phyloP scores from a whole-genome alignment of 2,113 vertebrate species.

The Tiliqua scincoides region DNA sequence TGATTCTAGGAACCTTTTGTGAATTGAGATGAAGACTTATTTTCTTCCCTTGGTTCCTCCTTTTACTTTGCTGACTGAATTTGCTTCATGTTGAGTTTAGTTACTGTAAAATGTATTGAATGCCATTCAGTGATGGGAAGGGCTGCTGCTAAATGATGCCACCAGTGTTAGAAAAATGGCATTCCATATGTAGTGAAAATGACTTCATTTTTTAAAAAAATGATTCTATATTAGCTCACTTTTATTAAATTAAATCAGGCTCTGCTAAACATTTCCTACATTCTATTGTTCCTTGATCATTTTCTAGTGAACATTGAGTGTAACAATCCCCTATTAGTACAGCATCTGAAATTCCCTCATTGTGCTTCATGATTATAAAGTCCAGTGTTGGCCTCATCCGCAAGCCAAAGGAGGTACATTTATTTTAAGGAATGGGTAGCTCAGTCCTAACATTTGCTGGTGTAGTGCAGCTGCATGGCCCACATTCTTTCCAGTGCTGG shows the following conservation, averaged over 20 bases:
- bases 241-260: not conserved
- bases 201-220: not conserved
- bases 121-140: not conserved
- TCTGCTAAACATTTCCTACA: not conserved
- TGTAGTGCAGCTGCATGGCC: too few relatives aligned
- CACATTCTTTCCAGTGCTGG: too few relatives aligned
- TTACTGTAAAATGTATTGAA: not conserved
- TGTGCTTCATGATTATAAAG: not conserved
- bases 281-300: not conserved
- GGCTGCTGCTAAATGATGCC: not conserved
- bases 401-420: not conserved
- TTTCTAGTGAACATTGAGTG: not conserved
- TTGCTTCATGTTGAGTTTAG: not conserved
- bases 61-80: not conserved
- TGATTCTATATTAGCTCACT: not conserved
- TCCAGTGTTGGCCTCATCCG: not conserved
- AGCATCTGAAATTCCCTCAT: not conserved
- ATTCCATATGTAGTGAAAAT: not conserved
- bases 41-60: not conserved
- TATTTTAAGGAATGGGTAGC: not conserved
- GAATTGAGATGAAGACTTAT: not conserved
- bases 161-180: not conserved
- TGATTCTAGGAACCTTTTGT: not conserved
- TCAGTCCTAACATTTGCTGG: too few relatives aligned
- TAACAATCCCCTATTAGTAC: not conserved